Evolutionary conservation across 2,113 vertebrate genomes (phyloP).

Genomic region (Cyprinodon variegatus): DNA sequence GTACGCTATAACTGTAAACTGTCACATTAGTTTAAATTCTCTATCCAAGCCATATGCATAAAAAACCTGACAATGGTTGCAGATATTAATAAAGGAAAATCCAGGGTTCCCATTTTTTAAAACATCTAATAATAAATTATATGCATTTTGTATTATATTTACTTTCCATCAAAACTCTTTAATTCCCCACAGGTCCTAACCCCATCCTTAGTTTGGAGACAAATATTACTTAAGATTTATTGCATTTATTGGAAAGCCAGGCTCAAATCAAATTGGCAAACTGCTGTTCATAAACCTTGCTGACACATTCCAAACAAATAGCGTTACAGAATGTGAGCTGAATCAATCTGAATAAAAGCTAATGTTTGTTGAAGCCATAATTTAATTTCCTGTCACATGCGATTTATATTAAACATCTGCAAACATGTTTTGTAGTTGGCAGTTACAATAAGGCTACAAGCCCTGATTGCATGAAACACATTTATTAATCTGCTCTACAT

Average conservation of each 20-base stretch:
- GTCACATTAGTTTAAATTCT: neutral
- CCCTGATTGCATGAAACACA: neutral
- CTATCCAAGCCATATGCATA: neutral
- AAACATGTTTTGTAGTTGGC: neutral
- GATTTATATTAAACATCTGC: constrained; percentile 12
- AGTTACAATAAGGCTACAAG: constrained; percentile 3
- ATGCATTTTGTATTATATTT: neutral
- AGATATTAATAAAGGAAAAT: neutral
- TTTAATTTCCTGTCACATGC: constrained; percentile 11
- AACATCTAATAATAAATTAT: neutral
- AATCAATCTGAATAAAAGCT: constrained; percentile 21
- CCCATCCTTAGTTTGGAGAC: constrained; percentile 11
- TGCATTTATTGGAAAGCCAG: constrained; percentile 36
- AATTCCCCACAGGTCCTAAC: neutral
- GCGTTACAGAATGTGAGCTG: constrained; percentile 5
- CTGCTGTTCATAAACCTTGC: constrained; percentile 45
- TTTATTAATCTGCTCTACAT: constrained; percentile 1
- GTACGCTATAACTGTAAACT: neutral
- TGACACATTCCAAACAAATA: constrained; percentile 53
- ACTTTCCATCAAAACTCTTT: neutral
- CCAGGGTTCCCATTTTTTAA: neutral
- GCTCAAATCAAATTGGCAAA: constrained; percentile 64
- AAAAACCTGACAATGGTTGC: neutral
- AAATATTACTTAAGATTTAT: constrained; percentile 40
- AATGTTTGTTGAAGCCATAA: constrained; percentile 33